Conservation (phyloP, 2,113 vertebrate genomes). For the Apus apus region DNA sequence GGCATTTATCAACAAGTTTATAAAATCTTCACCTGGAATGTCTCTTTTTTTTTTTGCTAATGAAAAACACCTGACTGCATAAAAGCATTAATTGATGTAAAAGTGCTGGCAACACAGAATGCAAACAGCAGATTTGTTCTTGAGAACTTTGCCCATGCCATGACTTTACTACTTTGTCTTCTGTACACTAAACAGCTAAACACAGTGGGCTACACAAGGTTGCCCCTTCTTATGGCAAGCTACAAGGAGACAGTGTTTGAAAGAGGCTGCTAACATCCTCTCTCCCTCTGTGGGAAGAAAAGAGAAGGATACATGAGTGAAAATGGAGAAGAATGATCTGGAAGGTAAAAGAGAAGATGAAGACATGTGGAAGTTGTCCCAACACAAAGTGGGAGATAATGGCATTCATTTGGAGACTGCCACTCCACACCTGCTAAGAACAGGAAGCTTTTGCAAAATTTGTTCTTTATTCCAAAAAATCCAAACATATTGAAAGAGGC, state of each 20-base stretch:
- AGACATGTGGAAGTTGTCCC: neutral
- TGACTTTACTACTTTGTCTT: neutral
- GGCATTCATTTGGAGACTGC: neutral
- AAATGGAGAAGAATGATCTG: neutral
- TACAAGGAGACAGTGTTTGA: neutral
- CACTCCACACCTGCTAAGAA: neutral
- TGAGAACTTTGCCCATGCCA: neutral
- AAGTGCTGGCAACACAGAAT: slow-evolving; percentile 9
- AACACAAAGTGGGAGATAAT: neutral
- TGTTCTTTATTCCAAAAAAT: neutral
- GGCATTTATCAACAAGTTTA: slow-evolving; percentile 71
- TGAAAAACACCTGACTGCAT: slow-evolving; percentile 70
- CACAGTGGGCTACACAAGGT: neutral
- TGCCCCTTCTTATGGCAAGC: neutral
- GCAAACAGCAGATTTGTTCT: slow-evolving; percentile 19
- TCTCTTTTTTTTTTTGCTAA: slow-evolving; percentile 62
- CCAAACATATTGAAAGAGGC: neutral
- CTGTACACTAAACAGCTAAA: neutral
- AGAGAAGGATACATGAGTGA: neutral
- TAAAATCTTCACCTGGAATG: slow-evolving; percentile 75
- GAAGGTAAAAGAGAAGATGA: neutral
- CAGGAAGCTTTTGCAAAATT: neutral
- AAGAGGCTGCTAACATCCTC: neutral
- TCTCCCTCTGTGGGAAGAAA: neutral
- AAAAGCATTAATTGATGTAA: slow-evolving; percentile 54